Evolutionary conservation across 1,140 invertebrate genomes (phyloP), one percentile per base, ranked within the genome.

Genomic region (Hyphantria cunea): DNA sequence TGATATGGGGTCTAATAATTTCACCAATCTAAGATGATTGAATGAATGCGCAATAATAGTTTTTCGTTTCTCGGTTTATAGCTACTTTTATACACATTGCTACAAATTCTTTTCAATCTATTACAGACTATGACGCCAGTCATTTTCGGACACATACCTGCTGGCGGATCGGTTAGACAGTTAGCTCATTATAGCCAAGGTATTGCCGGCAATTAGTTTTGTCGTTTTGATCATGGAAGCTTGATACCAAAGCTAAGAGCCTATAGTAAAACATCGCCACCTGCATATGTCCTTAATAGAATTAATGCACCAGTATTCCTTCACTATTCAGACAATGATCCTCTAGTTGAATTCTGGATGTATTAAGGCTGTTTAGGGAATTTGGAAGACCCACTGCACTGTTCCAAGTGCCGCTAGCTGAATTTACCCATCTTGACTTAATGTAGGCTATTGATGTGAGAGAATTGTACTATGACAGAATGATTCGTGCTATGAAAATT

Each of bases 151-250:
- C 95, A 98, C 82, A 94, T 94, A 3, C 98, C 98, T 3, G 96
- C 96, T 0, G 97, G 97, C 6, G 93, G 96, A 0, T 96, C 97
- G 0, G 93, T 94, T 0, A 94, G 94, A 75, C 97, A 97, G 73
- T 76, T 98, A 9, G 89, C 95, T 6, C 96, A 97, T 78, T 97
- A 94, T 72, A 94, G 92, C 0, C 96, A 97, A 89, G 91, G 94
- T 10, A 92, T 95, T 51, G 87, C 89, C 32, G 92, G 91, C 48
- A 92, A 92, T 3, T 80, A 92, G 25, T 95, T 95, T 71, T 86
- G 91, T 44, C 92, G 94, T 68, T 96, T 92, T 64, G 94, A 96
- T 78, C 92, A 92, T 52, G 95, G 94, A 5, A 94, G 93, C 5
- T 17, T 79, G n/a, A 0, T 91, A 12, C 66, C 67, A 3, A 96